These are phyloP conservation scores for Gymnoscelis rufifasciata DNA, from an alignment of 2,888 invertebrate species.

Conservation along the genomic window DNA sequence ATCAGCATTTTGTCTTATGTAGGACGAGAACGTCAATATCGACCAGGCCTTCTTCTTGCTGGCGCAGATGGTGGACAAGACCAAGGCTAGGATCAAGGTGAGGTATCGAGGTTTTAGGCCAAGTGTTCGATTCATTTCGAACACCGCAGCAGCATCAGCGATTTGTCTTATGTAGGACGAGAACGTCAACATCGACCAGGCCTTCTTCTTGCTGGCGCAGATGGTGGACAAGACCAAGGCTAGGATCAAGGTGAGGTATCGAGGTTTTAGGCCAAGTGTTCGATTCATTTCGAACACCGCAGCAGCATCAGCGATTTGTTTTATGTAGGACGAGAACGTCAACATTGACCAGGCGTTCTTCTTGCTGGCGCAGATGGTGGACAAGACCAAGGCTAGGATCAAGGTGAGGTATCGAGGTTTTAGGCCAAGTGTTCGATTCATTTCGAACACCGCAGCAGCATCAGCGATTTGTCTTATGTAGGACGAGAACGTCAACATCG, in stretches of 20 bases:
- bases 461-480: too few relatives aligned
- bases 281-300: too few relatives aligned
- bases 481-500: constrained; percentile 97
- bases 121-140: too few relatives aligned
- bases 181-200: constrained; percentile 98
- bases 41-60: constrained; percentile 93
- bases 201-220: too few relatives aligned
- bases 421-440: too few relatives aligned
- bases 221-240: constrained; percentile 94
- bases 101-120: constrained; percentile 4
- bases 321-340: constrained; percentile 96
- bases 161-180: too few relatives aligned
- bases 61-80: constrained; percentile 95
- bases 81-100: constrained; percentile 85
- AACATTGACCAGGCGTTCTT: constrained; percentile 96
- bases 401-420: constrained; percentile 49
- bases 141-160: too few relatives aligned
- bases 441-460: too few relatives aligned
- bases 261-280: too few relatives aligned
- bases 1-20: too few relatives aligned
- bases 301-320: too few relatives aligned
- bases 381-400: constrained; percentile 89
- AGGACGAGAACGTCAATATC: constrained; percentile 97
- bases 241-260: constrained; percentile 80
- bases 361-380: constrained; percentile 93